Evolutionary conservation across 2,113 vertebrate genomes (phyloP), one percentile per base, ranked within the genome.

Genomic region (Pampusana beccarii): DNA sequence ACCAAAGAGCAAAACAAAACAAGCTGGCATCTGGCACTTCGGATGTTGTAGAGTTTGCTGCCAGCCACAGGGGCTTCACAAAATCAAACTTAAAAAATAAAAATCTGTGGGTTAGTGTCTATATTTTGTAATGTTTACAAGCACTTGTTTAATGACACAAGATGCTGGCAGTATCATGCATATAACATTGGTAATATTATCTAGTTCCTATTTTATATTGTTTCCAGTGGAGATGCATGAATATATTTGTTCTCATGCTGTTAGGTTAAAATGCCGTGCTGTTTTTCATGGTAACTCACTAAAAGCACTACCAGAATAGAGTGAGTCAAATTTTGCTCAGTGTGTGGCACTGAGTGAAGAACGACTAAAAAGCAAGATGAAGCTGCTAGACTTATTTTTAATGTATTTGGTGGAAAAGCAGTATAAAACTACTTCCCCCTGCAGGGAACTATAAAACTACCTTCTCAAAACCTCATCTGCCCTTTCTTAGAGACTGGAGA

Each of bases 181-280:
- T 92, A 91, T 38, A 92, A 18, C 58, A 62, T 17, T 57, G 80
- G 54, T 82, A 75, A 92, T 90, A 80, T 88, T 75, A 83, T 31
- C 77, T 84, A 13, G 65, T 62, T 87, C 54, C 44, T 79, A 75
- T 82, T 97, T 96, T 54, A 34, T 85, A 78, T 89, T 79, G n/a
- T 85, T 95, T 94, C 80, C 83, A 93, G 61, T 66, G 36, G 73
- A 74, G 61, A 86, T 57, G 50, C 54, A 51, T 69, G 73, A 85
- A 88, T 82, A 40, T 57, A 44, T 82, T 92, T 89, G 50, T 31
- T 92, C 14, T 71, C 96, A 79, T 51, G 77, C 81, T 96, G 94
- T 65, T 95, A 94, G 73, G 94, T 92, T 94, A 88, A 96, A 95
- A 94, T 58, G 50, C 62, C 62, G 23, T 87, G 80, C 91, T 96